A percentile compares a stretch with the other conserved stretches of the same genome.
Evolutionary conservation across 2,888 invertebrate species (phyloP).

Genomic region (Isotomurus palustris): DNA sequence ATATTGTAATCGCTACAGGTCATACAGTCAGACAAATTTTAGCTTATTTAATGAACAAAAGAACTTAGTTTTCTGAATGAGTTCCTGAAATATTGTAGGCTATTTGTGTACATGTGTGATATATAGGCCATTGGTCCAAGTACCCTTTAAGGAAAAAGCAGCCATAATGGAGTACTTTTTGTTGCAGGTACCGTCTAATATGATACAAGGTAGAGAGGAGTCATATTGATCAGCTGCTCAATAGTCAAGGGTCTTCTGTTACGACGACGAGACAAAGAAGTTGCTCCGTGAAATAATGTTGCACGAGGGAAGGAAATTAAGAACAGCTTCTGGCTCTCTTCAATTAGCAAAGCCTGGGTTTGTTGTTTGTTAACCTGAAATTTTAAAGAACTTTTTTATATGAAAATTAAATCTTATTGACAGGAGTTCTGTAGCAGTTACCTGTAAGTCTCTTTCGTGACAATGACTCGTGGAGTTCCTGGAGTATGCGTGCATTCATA

Average conservation of each 20-base stretch:
- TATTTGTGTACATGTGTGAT: too few species aligned
- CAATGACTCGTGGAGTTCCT: constrained; percentile 52
- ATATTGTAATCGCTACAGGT: too few species aligned
- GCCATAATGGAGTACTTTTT: neutral
- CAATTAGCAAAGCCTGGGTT: constrained; percentile 43
- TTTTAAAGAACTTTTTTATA: constrained; percentile 6
- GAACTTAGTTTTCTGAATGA: too few species aligned
- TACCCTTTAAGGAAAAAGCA: neutral
- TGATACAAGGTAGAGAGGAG: neutral
- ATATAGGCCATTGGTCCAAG: constrained; percentile 16
- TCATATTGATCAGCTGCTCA: neutral
- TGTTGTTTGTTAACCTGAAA: constrained; percentile 45
- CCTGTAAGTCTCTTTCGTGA: constrained; percentile 55
- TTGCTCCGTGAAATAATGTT: neutral
- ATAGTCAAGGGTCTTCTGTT: neutral
- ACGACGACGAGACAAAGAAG: neutral
- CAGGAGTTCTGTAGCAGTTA: too few species aligned
- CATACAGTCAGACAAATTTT: too few species aligned
- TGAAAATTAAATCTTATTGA: too few species aligned
- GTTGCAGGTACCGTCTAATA: neutral
- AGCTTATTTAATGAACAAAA: too few species aligned
- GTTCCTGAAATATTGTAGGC: too few species aligned
- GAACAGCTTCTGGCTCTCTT: neutral
- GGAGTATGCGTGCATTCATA: constrained; percentile 53
- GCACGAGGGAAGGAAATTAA: neutral